phyloP scores from a whole-genome alignment of 2,797 vertebrate genomes.

The Sphenodon punctatus region DNA sequence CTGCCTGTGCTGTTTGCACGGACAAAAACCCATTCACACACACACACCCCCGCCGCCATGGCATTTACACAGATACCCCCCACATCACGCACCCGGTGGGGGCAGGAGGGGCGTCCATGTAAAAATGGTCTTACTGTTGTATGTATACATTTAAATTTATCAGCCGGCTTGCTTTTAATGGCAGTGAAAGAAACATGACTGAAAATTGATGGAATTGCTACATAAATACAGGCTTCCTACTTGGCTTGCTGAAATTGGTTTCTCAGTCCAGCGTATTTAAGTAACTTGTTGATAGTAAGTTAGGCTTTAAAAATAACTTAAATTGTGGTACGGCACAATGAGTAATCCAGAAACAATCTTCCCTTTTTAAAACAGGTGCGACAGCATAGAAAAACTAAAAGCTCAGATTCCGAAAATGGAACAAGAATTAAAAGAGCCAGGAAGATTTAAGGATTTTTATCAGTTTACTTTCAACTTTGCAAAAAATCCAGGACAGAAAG shows the following conservation, averaged over 20 bases:
- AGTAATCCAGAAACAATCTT: constrained; percentile 45
- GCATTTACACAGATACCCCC: too few species aligned
- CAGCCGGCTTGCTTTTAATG: not conserved
- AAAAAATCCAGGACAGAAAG: constrained; percentile 98
- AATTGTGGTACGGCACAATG: not conserved
- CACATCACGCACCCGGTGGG: too few species aligned
- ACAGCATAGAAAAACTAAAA: constrained; percentile 98
- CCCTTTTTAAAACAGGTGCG: constrained; percentile 84
- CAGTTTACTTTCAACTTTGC: constrained; percentile 99
- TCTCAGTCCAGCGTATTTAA: not conserved
- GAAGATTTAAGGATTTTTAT: constrained; percentile 99
- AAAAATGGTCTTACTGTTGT: too few species aligned
- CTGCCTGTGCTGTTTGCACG: too few species aligned
- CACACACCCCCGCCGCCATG: too few species aligned
- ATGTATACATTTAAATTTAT: not conserved
- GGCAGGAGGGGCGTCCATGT: too few species aligned
- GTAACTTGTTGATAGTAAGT: not conserved
- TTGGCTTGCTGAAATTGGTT: not conserved
- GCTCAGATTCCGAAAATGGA: constrained; percentile 98
- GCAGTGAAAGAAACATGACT: not conserved
- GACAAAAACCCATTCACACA: too few species aligned
- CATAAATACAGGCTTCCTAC: not conserved
- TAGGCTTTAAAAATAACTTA: not conserved
- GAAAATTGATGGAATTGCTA: not conserved
- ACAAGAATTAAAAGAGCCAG: constrained; percentile 96